Conservation (phyloP, 2,797 vertebrate genomes). For the Cheirogaleus major region DNA sequence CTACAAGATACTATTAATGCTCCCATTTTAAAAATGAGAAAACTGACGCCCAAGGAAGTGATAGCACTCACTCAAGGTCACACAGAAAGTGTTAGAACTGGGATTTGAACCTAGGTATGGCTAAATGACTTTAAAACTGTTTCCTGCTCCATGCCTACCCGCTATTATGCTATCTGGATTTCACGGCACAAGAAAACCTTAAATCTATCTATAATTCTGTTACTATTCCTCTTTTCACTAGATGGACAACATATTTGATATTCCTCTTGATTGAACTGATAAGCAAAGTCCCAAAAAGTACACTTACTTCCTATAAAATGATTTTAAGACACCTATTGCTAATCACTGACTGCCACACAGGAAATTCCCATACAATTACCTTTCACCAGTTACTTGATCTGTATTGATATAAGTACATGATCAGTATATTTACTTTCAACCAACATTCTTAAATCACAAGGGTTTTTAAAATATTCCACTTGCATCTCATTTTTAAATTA, state of each 20-base stretch:
- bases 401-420: not conserved
- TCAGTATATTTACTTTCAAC: not conserved
- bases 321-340: not conserved
- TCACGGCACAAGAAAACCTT: not conserved
- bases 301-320: not conserved
- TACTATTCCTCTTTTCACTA: not conserved
- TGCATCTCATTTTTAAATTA: slow-evolving; percentile 37
- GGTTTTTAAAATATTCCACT: not conserved
- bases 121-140: not conserved
- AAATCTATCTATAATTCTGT: not conserved
- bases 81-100: not conserved
- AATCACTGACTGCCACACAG: not conserved
- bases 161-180: not conserved
- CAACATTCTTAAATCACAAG: not conserved
- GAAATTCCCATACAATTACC: not conserved
- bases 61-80: not conserved
- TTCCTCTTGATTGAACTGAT: not conserved
- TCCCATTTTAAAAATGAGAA: slow-evolving; percentile 33
- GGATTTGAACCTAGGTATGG: not conserved
- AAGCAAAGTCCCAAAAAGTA: not conserved
- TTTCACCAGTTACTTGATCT: not conserved
- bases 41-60: not conserved
- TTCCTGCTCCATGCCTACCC: not conserved
- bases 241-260: not conserved
- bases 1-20: not conserved